Base-by-base conservation (phyloP, 2,888 invertebrate genomes). In the Rhagophthalmus giganteus region DNA sequence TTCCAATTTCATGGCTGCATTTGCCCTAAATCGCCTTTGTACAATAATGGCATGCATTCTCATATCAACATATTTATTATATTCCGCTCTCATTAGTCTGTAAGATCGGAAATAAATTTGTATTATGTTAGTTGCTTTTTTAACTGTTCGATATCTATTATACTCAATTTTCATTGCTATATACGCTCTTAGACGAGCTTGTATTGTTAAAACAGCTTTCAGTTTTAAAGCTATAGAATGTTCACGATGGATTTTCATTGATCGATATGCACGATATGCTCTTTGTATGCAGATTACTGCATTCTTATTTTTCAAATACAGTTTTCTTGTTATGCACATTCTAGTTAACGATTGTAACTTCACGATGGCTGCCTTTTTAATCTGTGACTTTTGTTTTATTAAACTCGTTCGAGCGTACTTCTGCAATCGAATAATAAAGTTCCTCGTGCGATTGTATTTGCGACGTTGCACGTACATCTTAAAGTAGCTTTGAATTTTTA, bases 401-500 rank as follows among this genome's bases (percentile, higher is more conserved):
- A 70, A 42, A 61, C 61, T 65, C 12, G 63, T 61, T 37, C 60
- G 55, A 5, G 54, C 41, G 30, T 57, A 47, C 5, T 55, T 54
- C 58, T 71, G 71, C 2, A 71, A 16, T 30, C 53, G 58, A 2
- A 65, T 65, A 1, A 60, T 55, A n/a, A 57, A 15, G 1, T 41
- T 45, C 8, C 47, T 47, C 12, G 59, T 15, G 8, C 37, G 33
- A n/a, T 42, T 10, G 54, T 66, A 72, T 33, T 44, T 33, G n/a
- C 55, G 61, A 12, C 58, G 41, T 41, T 57, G 55, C n/a, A 53
- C 38, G 11, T 54, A 52, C 57, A 76, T 76, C 56, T 64, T 74
- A 62, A 78, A 81, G 75, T 78, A 79, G 8, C 64, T 70, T 63
- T 84, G 82, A 38, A 85, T 78, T 55, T 67, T 76, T 0, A 70